Percentiles rank a stretch among this genome's conserved stretches.
Conservation (phyloP, 2,797 vertebrate genomes). For the Aldrovandia affinis region DNA sequence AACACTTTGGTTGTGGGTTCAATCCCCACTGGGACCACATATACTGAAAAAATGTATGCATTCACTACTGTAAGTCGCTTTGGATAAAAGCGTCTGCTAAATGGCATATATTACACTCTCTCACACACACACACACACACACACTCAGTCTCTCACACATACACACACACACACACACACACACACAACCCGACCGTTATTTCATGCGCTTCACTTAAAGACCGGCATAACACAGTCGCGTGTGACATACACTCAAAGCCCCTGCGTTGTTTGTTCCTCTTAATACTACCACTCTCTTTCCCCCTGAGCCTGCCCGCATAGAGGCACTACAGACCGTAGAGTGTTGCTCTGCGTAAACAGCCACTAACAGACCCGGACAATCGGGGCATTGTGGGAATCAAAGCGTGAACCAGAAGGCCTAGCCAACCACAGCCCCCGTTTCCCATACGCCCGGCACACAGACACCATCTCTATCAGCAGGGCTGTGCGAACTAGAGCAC, state of each 20-base stretch:
- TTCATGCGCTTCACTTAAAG: not conserved
- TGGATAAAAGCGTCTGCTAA: not conserved
- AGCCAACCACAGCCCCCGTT: not conserved
- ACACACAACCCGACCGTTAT: not conserved
- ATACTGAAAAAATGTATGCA: too few species aligned
- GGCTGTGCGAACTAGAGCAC: not conserved
- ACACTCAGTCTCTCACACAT: not conserved
- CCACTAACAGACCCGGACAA: not conserved
- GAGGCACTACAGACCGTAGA: not conserved
- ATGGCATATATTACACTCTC: not conserved
- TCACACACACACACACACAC: not conserved
- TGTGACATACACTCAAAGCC: not conserved
- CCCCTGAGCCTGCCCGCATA: not conserved
- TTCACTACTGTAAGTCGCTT: too few species aligned
- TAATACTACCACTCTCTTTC: not conserved
- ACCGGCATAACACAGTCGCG: not conserved
- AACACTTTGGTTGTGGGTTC: too few species aligned
- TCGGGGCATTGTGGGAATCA: not conserved
- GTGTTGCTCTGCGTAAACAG: not conserved
- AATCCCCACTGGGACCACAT: too few species aligned
- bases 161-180: not conserved
- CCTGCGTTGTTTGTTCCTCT: not conserved
- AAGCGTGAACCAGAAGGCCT: not conserved
- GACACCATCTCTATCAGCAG: not conserved
- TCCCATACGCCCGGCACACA: not conserved